These are phyloP conservation scores for Tanytarsus gracilentus DNA, from an alignment of 2,888 invertebrate species.

Conservation along the genomic window DNA sequence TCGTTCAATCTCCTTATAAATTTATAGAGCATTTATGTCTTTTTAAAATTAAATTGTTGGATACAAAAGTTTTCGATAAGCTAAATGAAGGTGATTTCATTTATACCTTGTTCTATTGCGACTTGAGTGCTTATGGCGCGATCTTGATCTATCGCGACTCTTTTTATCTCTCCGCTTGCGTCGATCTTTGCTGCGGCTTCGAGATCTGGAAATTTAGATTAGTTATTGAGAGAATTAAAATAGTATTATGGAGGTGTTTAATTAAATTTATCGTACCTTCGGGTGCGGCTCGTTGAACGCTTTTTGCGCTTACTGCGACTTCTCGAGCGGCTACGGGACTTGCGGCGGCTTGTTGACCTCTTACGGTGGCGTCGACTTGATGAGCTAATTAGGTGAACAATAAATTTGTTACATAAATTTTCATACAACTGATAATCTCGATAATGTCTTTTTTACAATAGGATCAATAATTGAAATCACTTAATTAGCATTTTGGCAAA, in stretches of 20 bases:
- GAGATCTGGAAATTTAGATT: neutral
- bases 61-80: neutral
- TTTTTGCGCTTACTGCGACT: slow-evolving; percentile 35
- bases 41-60: too few relatives aligned
- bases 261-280: neutral
- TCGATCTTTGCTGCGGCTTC: slow-evolving; percentile 17
- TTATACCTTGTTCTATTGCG: slow-evolving; percentile 15
- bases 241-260: too few relatives aligned
- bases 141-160: neutral
- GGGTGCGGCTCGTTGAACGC: slow-evolving; percentile 10
- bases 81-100: slow-evolving; percentile 29
- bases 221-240: neutral
- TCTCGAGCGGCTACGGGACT: slow-evolving; percentile 41
- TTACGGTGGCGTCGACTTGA: slow-evolving; percentile 35
- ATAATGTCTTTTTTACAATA: too few relatives aligned
- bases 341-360: slow-evolving; percentile 38
- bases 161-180: slow-evolving; percentile 37
- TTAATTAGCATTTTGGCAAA: too few relatives aligned
- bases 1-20: too few relatives aligned
- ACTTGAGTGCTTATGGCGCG: slow-evolving; percentile 8
- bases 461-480: too few relatives aligned
- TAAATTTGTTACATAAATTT: too few relatives aligned
- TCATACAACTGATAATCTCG: too few relatives aligned
- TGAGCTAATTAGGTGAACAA: too few relatives aligned
- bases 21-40: too few relatives aligned